These are phyloP conservation scores for Thymelicus sylvestris DNA, from an alignment of 2,888 invertebrate species.

Conservation along the genomic window DNA sequence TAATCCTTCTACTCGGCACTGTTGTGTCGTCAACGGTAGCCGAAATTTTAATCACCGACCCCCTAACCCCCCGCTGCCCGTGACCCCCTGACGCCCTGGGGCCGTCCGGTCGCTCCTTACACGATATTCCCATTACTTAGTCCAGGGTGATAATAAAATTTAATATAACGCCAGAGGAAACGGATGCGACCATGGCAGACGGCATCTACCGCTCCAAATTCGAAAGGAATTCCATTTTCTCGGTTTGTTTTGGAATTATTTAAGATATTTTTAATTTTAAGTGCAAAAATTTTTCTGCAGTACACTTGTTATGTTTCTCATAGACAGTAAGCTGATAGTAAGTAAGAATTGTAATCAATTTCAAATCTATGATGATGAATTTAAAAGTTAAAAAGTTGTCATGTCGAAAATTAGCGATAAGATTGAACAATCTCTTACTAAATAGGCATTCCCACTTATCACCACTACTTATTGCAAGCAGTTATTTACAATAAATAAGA, in stretches of 20 bases:
- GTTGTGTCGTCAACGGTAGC: conserved; percentile 82
- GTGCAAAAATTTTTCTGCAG: not conserved
- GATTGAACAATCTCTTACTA: no score
- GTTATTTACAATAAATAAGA: no score
- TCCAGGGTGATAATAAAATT: conserved; percentile 85
- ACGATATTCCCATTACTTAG: conserved; percentile 86
- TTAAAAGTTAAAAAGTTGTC: no score
- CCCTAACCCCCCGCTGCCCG: conserved; percentile 46
- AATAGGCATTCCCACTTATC: no score
- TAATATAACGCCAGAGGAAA: conserved; percentile 81
- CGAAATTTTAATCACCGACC: conserved; percentile 82
- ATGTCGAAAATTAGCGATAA: no score
- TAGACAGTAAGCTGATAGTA: no score
- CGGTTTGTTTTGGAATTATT: conserved; percentile 1
- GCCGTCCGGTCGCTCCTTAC: conserved; percentile 82
- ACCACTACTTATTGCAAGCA: no score
- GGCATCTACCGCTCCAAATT: conserved; percentile 46
- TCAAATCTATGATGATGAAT: no score
- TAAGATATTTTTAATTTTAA: not conserved
- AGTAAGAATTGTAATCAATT: no score
- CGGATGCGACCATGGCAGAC: conserved; percentile 73
- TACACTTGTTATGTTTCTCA: no score
- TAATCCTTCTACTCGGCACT: conserved; percentile 77
- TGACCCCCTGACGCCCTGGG: conserved; percentile 63
- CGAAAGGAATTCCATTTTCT: conserved; percentile 15